Base-by-base conservation (phyloP, 2,888 invertebrate genomes). In the Drosophila recens region DNA sequence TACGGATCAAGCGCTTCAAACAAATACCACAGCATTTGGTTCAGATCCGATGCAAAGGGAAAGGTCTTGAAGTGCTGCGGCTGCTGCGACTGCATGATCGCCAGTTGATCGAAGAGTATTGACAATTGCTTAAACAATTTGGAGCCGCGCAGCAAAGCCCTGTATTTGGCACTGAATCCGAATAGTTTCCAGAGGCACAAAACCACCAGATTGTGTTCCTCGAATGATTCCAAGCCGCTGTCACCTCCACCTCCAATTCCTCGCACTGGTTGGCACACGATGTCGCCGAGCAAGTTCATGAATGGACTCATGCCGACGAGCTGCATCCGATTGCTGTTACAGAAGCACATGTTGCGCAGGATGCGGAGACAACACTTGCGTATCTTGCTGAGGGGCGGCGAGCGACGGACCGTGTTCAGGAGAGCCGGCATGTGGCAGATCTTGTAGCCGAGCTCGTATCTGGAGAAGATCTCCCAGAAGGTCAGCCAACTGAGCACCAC, bases 271-370 rank as follows among this genome's bases (percentile, higher is more conserved):
- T 84, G 79, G 1, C 66, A 52, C 1, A 91, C 45, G 43, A 92
- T 80, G 17, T 84, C 77, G 52, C 83, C 73, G 33, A 90, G 58
- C 8, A 90, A 72, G 20, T 85, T 81, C 0, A 87, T 36, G 8
- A 90, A 91, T 40, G 89, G 90, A 6, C 75, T 67, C 3, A 82
- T 88, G 2, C 83, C 75, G 3, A 91, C 80, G 20, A 93, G 71
- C 6, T 85, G 79, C 4, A 83, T 69, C 6, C 92, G 89, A 65
- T 93, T 93, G 48, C 52, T 67, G 10, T 68, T 80, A n/a, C 79
- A 58, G 72, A 93, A 93, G 66, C 91, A 79, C 91, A 93, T 91
- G 82, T 93, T 93, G 30, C 92, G 89, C 15, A 92, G 65, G 42
- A 93, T 91, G 8, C 84, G 86, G 10, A 93, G 68, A 38, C 90